Percentiles rank a stretch among this genome's conserved stretches.
phyloP scores from a whole-genome alignment of 2,797 vertebrate genomes.

The Paramormyrops hopkinsi region DNA sequence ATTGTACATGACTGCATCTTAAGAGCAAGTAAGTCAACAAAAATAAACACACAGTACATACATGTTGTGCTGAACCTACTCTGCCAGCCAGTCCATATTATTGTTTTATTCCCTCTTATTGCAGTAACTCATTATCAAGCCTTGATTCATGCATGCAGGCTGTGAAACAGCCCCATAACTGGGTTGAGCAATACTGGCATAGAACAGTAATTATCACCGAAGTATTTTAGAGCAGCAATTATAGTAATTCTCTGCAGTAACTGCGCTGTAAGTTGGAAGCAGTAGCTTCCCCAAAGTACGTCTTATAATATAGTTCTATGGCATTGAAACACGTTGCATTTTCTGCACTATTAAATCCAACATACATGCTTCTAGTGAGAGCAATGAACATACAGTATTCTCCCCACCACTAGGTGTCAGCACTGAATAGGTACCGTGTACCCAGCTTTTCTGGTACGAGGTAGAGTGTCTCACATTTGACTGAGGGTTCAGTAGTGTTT shows the following conservation, averaged over 20 bases:
- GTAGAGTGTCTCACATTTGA: background rate
- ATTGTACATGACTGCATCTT: slow-evolving; percentile 10
- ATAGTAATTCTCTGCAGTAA: slow-evolving; percentile 6
- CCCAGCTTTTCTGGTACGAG: background rate
- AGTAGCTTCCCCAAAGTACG: background rate
- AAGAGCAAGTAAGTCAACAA: slow-evolving; percentile 14
- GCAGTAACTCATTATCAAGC: background rate
- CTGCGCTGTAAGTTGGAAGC: background rate
- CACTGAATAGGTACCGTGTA: background rate
- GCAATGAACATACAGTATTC: background rate
- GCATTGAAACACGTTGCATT: background rate
- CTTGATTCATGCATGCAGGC: background rate
- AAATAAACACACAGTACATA: background rate
- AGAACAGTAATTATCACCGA: slow-evolving; percentile 6
- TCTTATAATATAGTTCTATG: background rate
- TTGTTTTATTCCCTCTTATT: background rate
- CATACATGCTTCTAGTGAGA: background rate
- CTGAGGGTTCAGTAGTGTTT: background rate
- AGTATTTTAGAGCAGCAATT: slow-evolving; percentile 6
- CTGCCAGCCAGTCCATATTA: slow-evolving; percentile 2
- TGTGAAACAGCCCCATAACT: background rate
- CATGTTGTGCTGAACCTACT: background rate
- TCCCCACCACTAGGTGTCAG: background rate
- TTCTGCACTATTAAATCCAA: background rate
- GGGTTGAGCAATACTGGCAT: slow-evolving; percentile 5